Conservation (phyloP, 2,888 invertebrate genomes). For the Drosophila austrosaltans region DNA sequence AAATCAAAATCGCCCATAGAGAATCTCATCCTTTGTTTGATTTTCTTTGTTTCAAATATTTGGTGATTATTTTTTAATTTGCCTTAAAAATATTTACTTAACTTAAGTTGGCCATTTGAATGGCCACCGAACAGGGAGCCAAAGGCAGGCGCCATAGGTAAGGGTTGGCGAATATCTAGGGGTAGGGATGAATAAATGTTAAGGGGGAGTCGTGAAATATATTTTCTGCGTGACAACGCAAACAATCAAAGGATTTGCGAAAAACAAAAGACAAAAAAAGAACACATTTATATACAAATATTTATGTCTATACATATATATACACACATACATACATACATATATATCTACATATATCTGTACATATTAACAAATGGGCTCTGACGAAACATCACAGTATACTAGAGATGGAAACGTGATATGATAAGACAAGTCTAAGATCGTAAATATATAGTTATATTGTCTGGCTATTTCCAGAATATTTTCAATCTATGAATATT, state of each 20-base stretch:
- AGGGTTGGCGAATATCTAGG: not conserved
- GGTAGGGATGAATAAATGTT: slow-evolving; percentile 5
- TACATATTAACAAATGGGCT: slow-evolving; percentile 42
- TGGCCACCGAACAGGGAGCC: slow-evolving; percentile 20
- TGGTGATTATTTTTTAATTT: slow-evolving; percentile 80
- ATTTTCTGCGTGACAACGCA: slow-evolving; percentile 82
- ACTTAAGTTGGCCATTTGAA: slow-evolving; percentile 51
- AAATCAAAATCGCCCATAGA: slow-evolving; percentile 19
- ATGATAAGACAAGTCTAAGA: not conserved
- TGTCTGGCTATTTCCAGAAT: too few relatives aligned
- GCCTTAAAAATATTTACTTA: slow-evolving; percentile 77
- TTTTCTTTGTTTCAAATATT: slow-evolving; percentile 64
- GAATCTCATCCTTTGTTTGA: slow-evolving; percentile 19
- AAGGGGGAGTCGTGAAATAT: slow-evolving; percentile 55
- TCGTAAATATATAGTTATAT: too few relatives aligned
- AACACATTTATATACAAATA: slow-evolving; percentile 5
- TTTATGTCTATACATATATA: slow-evolving; percentile 7
- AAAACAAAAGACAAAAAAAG: slow-evolving; percentile 45
- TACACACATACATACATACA: not conserved
- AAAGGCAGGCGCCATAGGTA: slow-evolving; percentile 30
- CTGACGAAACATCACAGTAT: slow-evolving; percentile 32
- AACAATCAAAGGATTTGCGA: slow-evolving; percentile 82
- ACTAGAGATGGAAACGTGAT: slow-evolving; percentile 16
- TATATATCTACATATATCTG: not conserved
- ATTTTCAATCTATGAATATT: too few relatives aligned